Evolutionary conservation across 1,140 invertebrate species (phyloP).

Genomic region (Cyclina sinensis): DNA sequence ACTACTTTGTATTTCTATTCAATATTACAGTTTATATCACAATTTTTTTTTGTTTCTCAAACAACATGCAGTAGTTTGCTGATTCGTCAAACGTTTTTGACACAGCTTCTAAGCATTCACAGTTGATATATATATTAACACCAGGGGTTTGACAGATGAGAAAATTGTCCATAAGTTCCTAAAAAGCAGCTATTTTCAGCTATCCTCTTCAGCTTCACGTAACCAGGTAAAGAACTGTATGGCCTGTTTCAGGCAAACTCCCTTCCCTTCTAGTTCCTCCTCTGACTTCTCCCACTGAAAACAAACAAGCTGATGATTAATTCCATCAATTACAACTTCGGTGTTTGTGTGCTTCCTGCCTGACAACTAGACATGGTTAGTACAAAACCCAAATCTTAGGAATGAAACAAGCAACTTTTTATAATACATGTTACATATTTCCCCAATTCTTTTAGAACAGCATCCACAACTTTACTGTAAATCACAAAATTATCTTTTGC

Average conservation of each 20-base stretch:
- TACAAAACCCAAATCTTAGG: too few species aligned
- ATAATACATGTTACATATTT: too few species aligned
- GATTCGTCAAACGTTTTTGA: not conserved
- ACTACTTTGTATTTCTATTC: constrained; percentile 13
- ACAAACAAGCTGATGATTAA: not conserved
- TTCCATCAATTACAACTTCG: too few species aligned
- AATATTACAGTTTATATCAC: constrained; percentile 40
- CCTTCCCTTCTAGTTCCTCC: constrained; percentile 89
- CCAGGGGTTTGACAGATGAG: not conserved
- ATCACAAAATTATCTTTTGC: too few species aligned
- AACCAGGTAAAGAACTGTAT: constrained; percentile 89
- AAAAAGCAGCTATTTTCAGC: constrained; percentile 68
- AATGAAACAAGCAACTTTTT: too few species aligned
- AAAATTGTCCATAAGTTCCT: not conserved
- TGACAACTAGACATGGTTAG: not conserved
- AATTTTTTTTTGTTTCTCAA: constrained; percentile 6
- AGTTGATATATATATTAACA: not conserved
- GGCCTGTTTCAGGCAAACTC: constrained; percentile 88
- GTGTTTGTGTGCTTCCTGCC: not conserved
- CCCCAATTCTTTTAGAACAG: too few species aligned
- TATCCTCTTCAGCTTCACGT: constrained; percentile 87
- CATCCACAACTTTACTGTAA: too few species aligned
- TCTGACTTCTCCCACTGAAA: constrained; percentile 88
- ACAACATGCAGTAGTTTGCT: not conserved
- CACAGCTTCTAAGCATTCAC: not conserved